A percentile compares a stretch with the other conserved stretches of the same genome.
These are phyloP conservation scores for Drosophila pegasa DNA, from an alignment of 2,888 invertebrate species.

Conservation along the genomic window DNA sequence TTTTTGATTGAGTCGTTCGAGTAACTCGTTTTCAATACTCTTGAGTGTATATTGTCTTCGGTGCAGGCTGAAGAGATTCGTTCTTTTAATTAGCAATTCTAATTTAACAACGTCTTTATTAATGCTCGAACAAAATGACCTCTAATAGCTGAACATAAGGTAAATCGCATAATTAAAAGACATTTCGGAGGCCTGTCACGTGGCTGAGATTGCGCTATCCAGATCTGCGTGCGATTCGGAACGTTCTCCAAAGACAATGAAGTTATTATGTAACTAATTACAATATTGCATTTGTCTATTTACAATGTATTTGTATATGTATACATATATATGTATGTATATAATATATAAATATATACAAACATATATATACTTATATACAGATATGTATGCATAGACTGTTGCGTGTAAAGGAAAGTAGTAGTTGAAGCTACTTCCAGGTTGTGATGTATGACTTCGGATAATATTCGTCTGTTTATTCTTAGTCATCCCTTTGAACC, in stretches of 20 bases:
- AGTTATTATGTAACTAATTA: conserved; percentile 12
- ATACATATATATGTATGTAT: no score
- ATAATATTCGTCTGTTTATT: conserved; percentile 34
- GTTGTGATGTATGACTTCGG: conserved; percentile 1
- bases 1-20: neutral
- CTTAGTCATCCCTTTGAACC: conserved; percentile 47
- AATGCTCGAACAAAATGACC: conserved; percentile 40
- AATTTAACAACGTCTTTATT: conserved; percentile 48
- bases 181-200: conserved; percentile 49
- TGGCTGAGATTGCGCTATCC: conserved; percentile 37
- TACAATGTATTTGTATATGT: neutral
- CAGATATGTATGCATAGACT: neutral
- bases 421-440: conserved; percentile 3
- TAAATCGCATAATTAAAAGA: conserved; percentile 31
- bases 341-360: conserved; percentile 1
- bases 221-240: conserved; percentile 48
- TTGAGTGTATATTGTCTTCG: conserved; percentile 15
- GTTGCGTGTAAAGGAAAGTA: conserved; percentile 5
- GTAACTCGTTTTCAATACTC: neutral
- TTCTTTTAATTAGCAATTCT: conserved; percentile 51
- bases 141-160: conserved; percentile 30
- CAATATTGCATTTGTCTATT: conserved; percentile 4
- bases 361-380: neutral
- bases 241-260: conserved; percentile 18
- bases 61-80: conserved; percentile 9